A percentile compares a stretch with the other conserved stretches of the same genome.
Evolutionary conservation across 2,888 invertebrate species (phyloP).

Genomic region (Drosophila barbarae): DNA sequence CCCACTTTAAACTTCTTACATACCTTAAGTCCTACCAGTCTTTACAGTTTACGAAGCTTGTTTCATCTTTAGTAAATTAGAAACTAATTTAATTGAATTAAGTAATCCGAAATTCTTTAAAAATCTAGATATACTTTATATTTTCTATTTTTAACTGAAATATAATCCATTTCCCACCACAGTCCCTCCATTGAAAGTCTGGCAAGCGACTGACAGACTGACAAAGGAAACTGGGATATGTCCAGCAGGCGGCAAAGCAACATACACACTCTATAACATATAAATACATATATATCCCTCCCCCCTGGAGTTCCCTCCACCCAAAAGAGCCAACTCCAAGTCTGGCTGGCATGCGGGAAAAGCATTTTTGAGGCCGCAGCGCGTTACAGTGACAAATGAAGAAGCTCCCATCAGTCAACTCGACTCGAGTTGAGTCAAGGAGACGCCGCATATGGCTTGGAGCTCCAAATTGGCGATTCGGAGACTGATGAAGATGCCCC

Average conservation of each 20-base stretch:
- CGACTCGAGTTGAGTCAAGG: constrained; percentile 3
- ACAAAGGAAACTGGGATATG: constrained; percentile 24
- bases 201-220: constrained; percentile 47
- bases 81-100: no score
- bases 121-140: neutral
- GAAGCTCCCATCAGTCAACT: constrained; percentile 45
- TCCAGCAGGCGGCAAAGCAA: constrained; percentile 11
- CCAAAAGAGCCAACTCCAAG: constrained; percentile 11
- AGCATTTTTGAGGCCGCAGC: constrained; percentile 52
- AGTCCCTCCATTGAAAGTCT: constrained; percentile 57
- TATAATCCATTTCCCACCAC: constrained; percentile 22
- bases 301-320: neutral
- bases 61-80: neutral
- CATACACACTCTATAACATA: constrained; percentile 1
- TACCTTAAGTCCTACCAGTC: neutral
- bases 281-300: neutral
- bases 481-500: constrained; percentile 48
- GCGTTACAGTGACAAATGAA: constrained; percentile 72
- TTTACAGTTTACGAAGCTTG: neutral
- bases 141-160: neutral
- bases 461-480: constrained; percentile 34
- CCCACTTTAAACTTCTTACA: neutral
- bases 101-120: no score
- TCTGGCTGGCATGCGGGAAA: constrained; percentile 51
- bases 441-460: constrained; percentile 19